phyloP scores from a whole-genome alignment of 2,888 invertebrate species.

The Apamea sordens region DNA sequence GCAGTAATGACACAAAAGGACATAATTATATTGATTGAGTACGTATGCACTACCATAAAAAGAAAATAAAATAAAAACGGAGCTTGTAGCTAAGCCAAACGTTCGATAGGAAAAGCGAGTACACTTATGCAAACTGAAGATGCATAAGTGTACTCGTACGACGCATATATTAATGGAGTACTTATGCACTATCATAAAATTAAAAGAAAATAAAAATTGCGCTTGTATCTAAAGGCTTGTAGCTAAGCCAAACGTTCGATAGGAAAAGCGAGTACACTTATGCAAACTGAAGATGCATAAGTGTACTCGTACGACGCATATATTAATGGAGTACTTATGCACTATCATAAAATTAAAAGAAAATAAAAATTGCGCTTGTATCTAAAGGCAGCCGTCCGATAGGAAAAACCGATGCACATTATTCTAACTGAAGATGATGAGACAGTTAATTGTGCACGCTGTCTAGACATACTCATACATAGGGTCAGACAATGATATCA shows the following conservation, averaged over 20 bases:
- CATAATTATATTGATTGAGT: conserved; percentile 11
- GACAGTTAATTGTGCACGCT: not conserved
- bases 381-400: not conserved
- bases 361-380: not conserved
- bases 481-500: conserved; percentile 8
- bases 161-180: not conserved
- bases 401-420: not conserved
- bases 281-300: conserved; percentile 1
- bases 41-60: conserved; percentile 5
- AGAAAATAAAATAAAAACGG: not conserved
- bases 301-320: no score
- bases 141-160: not conserved
- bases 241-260: not conserved
- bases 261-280: not conserved
- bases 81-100: not conserved
- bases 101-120: not conserved
- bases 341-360: not conserved
- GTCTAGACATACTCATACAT: not conserved
- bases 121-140: not conserved
- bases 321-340: conserved; percentile 2
- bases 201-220: not conserved
- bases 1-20: conserved; percentile 15
- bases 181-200: conserved; percentile 1
- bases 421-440: conserved; percentile 14
- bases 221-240: conserved; percentile 10